Evolutionary conservation across 2,113 vertebrate genomes (phyloP), one percentile per base, ranked within the genome.

Genomic region (Heterochromis multidens): DNA sequence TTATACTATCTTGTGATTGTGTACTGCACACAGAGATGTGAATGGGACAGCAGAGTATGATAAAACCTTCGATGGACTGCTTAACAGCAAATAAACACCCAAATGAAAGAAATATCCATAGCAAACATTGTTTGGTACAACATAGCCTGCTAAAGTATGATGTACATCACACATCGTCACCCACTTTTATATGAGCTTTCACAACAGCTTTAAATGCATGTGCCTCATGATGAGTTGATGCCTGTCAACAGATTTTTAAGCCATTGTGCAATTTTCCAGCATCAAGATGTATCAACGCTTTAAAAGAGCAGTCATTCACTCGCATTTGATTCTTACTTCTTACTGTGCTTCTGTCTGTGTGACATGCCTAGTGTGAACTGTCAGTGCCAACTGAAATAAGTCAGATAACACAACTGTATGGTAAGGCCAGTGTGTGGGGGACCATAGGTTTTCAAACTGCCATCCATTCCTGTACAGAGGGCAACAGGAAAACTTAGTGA

Each of bases 101-200:
- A 12, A 43, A 49, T 72, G 40, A 49, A 72, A 72, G 40, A 49
- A 49, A 72, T 10, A 29, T 72, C 23, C 40, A 49, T 25, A 72
- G 65, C 2, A 72, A 0, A 49, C 46, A 17, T 49, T 49, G 43
- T 46, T 16, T 16, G 65, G 1, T 10, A 25, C 40, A 23, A 46
- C 65, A 70, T 14, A 67, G 37, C 23, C 65, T 70, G n/a, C 40
- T 46, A 17, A 43, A 43, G n/a, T 67, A 17, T 1, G 37, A 46
- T 70, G 63, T 23, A 0, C 63, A 33, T 63, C 31, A 61, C 59
- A 65, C 12, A 67, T 0, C 16, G 16, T 7, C 43, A 27, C 37
- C 37, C 33, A 35, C 2, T 16, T 46, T 43, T 0, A 17, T n/a
- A 33, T 0, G n/a, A 67, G n/a, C 10, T 16, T 72, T 2, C 40